These are phyloP conservation scores for Myrmecobius fasciatus DNA, from an alignment of 2,113 vertebrate genomes.

Conservation along the genomic window DNA sequence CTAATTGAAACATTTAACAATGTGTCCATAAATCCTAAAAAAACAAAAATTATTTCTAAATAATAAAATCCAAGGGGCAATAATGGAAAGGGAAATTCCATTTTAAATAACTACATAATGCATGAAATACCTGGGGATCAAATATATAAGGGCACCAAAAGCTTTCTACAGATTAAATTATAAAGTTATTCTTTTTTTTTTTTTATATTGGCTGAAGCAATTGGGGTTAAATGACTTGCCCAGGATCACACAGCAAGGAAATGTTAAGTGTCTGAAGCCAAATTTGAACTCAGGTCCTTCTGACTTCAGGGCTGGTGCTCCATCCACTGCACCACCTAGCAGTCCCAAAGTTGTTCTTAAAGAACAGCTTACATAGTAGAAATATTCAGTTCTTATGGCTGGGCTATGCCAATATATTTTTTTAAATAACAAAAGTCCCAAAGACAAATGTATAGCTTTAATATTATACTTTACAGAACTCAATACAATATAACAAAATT, in stretches of 20 bases:
- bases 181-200: too few species aligned
- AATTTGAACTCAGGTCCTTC: too few species aligned
- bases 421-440: neutral
- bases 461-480: neutral
- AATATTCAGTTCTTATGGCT: neutral
- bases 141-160: neutral
- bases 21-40: neutral
- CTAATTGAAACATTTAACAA: neutral
- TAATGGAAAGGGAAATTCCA: neutral
- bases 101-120: neutral
- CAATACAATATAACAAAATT: neutral
- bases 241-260: too few species aligned
- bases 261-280: too few species aligned
- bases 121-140: neutral
- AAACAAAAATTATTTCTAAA: neutral
- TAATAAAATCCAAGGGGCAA: neutral
- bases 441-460: neutral
- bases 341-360: neutral
- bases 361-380: neutral
- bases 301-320: too few species aligned
- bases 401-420: neutral
- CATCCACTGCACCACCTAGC: too few species aligned
- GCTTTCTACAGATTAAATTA: neutral
- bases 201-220: too few species aligned
- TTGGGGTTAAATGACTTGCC: too few species aligned